A percentile compares a stretch with the other conserved stretches of the same genome.
Conservation (phyloP, 2,113 vertebrate genomes). For the Rhinolophus ferrumequinum region DNA sequence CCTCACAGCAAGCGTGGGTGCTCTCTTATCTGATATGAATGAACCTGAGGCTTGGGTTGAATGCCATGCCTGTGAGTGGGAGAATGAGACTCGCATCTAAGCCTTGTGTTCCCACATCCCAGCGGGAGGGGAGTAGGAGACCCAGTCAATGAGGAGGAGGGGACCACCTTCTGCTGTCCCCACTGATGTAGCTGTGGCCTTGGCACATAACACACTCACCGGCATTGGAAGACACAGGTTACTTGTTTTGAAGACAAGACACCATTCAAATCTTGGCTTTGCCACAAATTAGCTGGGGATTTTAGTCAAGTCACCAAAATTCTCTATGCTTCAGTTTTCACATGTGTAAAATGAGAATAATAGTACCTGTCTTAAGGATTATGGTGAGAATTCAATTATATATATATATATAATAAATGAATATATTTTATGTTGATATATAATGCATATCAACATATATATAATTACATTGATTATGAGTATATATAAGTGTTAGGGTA, state of each 20-base stretch:
- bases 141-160: neutral
- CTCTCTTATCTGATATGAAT: neutral
- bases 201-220: neutral
- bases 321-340: neutral
- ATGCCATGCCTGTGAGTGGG: neutral
- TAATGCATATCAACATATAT: neutral
- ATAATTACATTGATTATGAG: neutral
- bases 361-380: neutral
- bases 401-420: neutral
- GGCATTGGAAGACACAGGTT: neutral
- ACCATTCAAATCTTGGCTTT: neutral
- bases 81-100: neutral
- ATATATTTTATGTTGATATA: neutral
- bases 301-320: neutral
- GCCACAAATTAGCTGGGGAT: neutral
- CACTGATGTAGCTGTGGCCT: fast-evolving
- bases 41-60: neutral
- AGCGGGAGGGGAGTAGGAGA: too few relatives aligned
- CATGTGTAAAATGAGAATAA: neutral
- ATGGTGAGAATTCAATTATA: neutral
- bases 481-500: neutral
- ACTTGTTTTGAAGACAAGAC: neutral
- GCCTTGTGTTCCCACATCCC: neutral
- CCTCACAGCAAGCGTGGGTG: neutral
- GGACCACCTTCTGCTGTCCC: neutral